Conservation (phyloP, 2,888 invertebrate species). For the Podotricha telesiphe region DNA sequence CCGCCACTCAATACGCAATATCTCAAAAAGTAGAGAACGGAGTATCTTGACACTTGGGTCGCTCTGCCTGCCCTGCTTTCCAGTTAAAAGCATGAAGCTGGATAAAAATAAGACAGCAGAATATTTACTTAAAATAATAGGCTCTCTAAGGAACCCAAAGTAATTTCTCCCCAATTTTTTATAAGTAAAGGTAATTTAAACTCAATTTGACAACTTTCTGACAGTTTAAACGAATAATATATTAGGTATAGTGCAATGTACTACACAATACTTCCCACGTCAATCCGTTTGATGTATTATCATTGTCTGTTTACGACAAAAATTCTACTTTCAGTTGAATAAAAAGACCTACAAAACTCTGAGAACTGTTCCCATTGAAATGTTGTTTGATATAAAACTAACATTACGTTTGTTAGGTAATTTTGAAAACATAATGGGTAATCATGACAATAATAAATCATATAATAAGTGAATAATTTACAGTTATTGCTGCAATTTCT, state of each 20-base stretch:
- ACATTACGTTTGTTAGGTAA: constrained; percentile 31
- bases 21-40: no score
- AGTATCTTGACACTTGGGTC: no score
- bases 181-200: constrained; percentile 9
- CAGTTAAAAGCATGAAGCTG: no score
- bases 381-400: constrained; percentile 18
- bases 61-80: no score
- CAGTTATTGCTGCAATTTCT: not conserved
- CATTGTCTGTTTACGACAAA: constrained; percentile 5
- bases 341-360: constrained; percentile 26
- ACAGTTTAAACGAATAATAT: constrained; percentile 8
- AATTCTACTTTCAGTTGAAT: constrained; percentile 11
- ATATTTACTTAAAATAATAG: not conserved
- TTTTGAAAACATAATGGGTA: constrained; percentile 22
- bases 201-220: not conserved
- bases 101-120: no score
- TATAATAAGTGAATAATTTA: constrained; percentile 19
- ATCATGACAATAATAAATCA: constrained; percentile 18
- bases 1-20: no score
- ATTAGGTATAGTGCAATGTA: constrained; percentile 28
- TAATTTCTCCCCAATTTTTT: not conserved
- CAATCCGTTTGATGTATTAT: constrained; percentile 9
- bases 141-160: not conserved
- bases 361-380: constrained; percentile 26
- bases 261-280: constrained; percentile 34